Evolutionary conservation across 2,888 invertebrate genomes (phyloP).

Genomic region (Drosophila histrio): DNA sequence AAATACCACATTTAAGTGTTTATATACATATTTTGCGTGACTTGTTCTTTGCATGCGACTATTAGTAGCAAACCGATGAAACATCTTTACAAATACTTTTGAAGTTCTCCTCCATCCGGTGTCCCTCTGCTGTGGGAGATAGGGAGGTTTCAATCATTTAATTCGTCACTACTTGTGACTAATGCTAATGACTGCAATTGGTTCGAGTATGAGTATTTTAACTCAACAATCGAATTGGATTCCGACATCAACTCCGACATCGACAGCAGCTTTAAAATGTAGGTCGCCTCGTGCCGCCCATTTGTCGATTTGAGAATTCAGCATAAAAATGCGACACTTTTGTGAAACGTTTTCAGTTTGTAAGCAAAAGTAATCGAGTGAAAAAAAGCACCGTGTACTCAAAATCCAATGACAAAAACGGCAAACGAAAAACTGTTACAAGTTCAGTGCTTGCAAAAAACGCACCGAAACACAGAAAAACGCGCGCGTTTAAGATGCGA

Average conservation of each 20-base stretch:
- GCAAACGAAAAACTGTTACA: conserved; percentile 63
- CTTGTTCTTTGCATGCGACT: not conserved
- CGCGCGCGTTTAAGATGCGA: conserved; percentile 20
- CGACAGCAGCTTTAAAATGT: conserved; percentile 22
- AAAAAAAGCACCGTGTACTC: conserved; percentile 11
- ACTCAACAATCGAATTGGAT: conserved; percentile 27
- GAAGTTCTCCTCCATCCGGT: not conserved
- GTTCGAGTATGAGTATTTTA: not conserved
- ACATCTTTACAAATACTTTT: not conserved
- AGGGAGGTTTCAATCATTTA: not conserved
- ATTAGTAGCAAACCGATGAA: not conserved
- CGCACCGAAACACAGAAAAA: conserved; percentile 2
- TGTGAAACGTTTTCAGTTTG: conserved; percentile 67
- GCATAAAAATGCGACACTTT: conserved; percentile 74
- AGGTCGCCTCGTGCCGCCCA: conserved; percentile 59
- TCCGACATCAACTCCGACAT: conserved; percentile 7
- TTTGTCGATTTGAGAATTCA: conserved; percentile 67
- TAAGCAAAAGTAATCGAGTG: conserved; percentile 61
- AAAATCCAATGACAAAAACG: conserved; percentile 20
- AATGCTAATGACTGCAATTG: conserved; percentile 20
- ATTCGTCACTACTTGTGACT: not conserved
- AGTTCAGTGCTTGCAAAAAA: conserved; percentile 48
- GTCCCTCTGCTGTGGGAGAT: conserved; percentile 10
- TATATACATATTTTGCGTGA: not conserved
- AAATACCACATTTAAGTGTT: not conserved